These are phyloP conservation scores for Corvus moneduloides DNA, from an alignment of 2,113 vertebrate genomes.

Conservation along the genomic window DNA sequence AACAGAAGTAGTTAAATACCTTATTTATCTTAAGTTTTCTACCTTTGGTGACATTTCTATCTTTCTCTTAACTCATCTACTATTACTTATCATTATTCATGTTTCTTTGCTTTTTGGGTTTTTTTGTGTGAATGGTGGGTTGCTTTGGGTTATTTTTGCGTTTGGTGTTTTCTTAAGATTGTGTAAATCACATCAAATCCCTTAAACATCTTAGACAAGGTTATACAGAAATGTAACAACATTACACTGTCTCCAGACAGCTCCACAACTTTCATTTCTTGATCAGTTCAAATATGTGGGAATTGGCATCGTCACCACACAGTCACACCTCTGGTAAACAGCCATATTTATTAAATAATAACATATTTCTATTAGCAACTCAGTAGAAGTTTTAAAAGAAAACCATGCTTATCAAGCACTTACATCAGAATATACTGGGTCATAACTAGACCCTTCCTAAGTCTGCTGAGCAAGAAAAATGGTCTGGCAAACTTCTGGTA, in stretches of 20 bases:
- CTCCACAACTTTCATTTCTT: neutral
- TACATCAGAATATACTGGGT: neutral
- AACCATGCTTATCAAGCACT: neutral
- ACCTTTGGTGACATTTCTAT: neutral
- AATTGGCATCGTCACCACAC: neutral
- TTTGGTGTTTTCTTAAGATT: neutral
- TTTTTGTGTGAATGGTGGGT: neutral
- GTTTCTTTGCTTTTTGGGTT: neutral
- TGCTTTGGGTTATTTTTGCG: fast-evolving
- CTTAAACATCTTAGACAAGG: neutral
- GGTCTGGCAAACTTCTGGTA: neutral
- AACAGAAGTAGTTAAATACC: neutral
- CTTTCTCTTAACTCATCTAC: neutral
- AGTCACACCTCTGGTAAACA: neutral
- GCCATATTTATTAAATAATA: neutral
- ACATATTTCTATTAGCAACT: neutral
- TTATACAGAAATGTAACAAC: neutral
- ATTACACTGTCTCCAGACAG: neutral
- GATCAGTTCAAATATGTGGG: neutral
- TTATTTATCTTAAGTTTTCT: neutral
- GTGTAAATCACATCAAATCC: neutral
- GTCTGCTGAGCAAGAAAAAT: neutral
- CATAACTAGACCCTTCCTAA: neutral
- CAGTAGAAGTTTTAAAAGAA: neutral
- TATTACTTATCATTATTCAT: neutral